Evolutionary conservation across 2,113 vertebrate species (phyloP).

Genomic region (Myotis lucifugus): DNA sequence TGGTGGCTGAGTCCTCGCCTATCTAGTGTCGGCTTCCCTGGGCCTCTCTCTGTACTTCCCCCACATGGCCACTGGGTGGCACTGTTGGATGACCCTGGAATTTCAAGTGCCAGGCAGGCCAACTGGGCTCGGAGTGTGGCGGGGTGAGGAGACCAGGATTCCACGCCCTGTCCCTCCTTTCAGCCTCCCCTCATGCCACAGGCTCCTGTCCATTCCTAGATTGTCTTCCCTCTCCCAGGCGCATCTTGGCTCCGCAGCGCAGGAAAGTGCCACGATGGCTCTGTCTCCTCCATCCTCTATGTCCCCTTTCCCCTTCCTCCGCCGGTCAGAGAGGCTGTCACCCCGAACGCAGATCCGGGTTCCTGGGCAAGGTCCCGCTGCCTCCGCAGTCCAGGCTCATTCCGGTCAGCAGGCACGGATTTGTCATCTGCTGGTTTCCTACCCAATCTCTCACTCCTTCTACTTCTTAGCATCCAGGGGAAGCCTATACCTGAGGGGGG

Average conservation of each 20-base stretch:
- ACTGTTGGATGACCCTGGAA: slow-evolving; percentile 54
- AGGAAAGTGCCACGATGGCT: background rate
- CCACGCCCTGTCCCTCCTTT: background rate
- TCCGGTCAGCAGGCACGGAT: background rate
- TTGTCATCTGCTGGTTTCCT: background rate
- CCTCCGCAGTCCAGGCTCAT: background rate
- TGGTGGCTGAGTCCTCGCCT: background rate
- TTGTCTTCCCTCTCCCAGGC: background rate
- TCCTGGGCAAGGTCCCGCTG: background rate
- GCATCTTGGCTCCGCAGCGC: background rate
- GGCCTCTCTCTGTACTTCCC: background rate
- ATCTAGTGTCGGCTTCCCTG: background rate
- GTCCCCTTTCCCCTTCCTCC: background rate
- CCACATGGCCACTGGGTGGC: background rate
- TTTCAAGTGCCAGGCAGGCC: background rate
- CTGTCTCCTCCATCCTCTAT: background rate
- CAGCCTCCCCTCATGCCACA: background rate
- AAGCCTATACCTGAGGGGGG: rapidly evolving
- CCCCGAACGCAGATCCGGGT: background rate
- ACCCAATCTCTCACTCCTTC: background rate
- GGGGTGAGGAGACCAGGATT: rapidly evolving
- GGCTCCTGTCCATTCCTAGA: background rate
- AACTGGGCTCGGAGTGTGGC: rapidly evolving
- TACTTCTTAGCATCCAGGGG: background rate
- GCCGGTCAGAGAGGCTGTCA: background rate